phyloP scores from a whole-genome alignment of 2,888 invertebrate genomes.

The Dasysyrphus tricinctus region DNA sequence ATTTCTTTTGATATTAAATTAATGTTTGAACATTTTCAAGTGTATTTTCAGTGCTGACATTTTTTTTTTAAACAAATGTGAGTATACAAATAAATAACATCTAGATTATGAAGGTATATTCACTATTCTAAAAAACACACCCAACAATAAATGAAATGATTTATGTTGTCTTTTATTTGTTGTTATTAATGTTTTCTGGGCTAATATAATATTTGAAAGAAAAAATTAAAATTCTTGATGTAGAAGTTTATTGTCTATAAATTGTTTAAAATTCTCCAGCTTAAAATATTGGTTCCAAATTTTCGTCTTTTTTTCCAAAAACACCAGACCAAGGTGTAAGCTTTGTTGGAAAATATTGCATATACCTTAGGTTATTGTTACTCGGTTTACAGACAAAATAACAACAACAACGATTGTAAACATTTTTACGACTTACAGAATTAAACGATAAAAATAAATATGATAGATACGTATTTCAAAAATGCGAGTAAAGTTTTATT shows the following conservation, averaged over 20 bases:
- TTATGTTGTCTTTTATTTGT: slow-evolving; percentile 36
- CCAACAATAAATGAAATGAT: slow-evolving; percentile 23
- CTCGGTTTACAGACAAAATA: neutral
- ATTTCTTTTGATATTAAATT: slow-evolving; percentile 13
- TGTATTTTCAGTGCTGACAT: slow-evolving; percentile 22
- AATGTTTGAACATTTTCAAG: slow-evolving; percentile 42
- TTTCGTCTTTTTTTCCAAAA: neutral
- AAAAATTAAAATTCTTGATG: neutral
- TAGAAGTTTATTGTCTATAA: neutral
- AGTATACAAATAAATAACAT: slow-evolving; percentile 27
- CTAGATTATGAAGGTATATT: slow-evolving; percentile 2
- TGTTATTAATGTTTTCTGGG: slow-evolving; percentile 12
- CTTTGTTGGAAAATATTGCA: neutral
- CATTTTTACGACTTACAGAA: slow-evolving; percentile 10
- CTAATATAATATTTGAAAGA: neutral
- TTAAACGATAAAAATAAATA: neutral
- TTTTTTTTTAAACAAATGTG: slow-evolving; percentile 24
- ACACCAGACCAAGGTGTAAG: neutral
- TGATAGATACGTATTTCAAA: slow-evolving; percentile 27
- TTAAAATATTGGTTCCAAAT: neutral
- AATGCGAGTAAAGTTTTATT: slow-evolving; percentile 9
- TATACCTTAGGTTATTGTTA: neutral
- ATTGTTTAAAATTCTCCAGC: neutral
- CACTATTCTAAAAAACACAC: neutral
- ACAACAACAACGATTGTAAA: neutral